Base-by-base conservation (phyloP, 1,140 invertebrate genomes). In the Belonocnema kinseyi region DNA sequence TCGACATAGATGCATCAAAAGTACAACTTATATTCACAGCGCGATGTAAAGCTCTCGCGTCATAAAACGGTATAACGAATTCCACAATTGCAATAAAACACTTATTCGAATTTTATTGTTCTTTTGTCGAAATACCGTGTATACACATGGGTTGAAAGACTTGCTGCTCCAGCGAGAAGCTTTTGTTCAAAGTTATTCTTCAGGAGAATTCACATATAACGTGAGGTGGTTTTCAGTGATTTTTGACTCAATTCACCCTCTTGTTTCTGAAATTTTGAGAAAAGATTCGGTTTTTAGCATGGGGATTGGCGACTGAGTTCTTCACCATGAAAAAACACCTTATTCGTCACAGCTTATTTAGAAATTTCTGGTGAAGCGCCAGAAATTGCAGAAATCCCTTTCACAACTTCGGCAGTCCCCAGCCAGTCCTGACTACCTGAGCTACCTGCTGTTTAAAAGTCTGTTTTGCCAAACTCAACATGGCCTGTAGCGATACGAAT, bases 21-120 rank as follows among this genome's bases (percentile, higher is more conserved):
- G 61, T 33, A 66, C 61, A 66, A 40, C 61, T 66, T 14, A 66
- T 16, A 66, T 66, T 66, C 21, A n/a, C 61, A 66, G 26, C 33
- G 61, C 61, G 40, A 58, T 73, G 51, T 73, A 73, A 76, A 54
- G 73, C 58, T 26, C 58, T 72, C 73, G 51, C 61, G n/a, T 80
- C 76, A 74, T 80, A 76, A 76, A 78, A 50, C 50, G 52, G 19
- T 66, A 72, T 66, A 76, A 73, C 74, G 78, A 81, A 81, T 78
- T 78, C 72, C 51, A 76, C 54, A 73, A 61, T 61, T 56, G 77
- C 66, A 76, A 76, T 81, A 81, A 81, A 81, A 81, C 74, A 81
- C 77, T 75, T 73, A 77, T 74, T 72, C 53, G 75, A 81, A 66
- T 78, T 81, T 81, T 78, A 81, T 78, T 75, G 53, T 72, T 58